phyloP scores from a whole-genome alignment of 2,113 vertebrate species.

The Castor canadensis region DNA sequence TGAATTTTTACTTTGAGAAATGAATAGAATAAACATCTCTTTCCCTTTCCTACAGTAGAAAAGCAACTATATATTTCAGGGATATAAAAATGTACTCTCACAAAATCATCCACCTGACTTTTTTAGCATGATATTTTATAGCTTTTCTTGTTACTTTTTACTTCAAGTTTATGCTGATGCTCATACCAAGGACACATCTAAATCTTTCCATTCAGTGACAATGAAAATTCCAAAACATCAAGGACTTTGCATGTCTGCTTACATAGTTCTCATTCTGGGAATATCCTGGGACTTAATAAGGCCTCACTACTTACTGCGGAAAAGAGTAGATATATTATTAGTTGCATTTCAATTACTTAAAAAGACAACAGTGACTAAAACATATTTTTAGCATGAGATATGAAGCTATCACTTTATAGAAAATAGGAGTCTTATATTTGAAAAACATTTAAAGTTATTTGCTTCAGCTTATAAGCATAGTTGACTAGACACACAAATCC shows the following conservation, averaged over 20 bases:
- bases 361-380: background rate
- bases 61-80: background rate
- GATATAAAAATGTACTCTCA: background rate
- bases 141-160: background rate
- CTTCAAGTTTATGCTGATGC: background rate
- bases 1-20: background rate
- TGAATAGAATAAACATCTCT: background rate
- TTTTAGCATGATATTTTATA: background rate
- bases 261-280: background rate
- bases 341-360: background rate
- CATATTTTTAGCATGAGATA: background rate
- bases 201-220: background rate
- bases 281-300: background rate
- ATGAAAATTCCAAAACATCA: background rate
- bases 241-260: background rate
- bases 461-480: background rate
- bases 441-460: background rate
- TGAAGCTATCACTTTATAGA: background rate
- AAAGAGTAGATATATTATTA: background rate
- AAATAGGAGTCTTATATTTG: background rate
- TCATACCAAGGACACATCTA: background rate
- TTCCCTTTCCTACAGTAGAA: background rate
- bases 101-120: background rate
- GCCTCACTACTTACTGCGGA: background rate
- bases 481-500: background rate